A percentile compares a stretch with the other conserved stretches of the same genome.
Evolutionary conservation across 2,113 vertebrate genomes (phyloP).

Genomic region (Calonectris borealis): DNA sequence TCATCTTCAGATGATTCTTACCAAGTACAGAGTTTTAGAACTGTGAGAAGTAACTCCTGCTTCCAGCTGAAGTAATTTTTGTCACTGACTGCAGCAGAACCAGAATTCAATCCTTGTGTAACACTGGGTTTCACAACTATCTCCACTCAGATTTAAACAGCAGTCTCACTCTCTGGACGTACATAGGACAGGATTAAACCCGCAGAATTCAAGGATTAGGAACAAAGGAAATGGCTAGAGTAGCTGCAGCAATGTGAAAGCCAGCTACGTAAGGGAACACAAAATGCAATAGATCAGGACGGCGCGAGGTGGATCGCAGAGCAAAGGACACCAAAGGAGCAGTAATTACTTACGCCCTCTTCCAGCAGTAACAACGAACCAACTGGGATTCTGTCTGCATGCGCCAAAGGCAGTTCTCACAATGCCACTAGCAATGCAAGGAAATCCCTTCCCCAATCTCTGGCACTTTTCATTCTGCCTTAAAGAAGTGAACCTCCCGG

Average conservation of each 20-base stretch:
- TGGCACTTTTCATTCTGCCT: not conserved
- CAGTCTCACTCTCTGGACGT: not conserved
- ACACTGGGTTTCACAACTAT: not conserved
- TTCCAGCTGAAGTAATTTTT: not conserved
- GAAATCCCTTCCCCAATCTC: not conserved
- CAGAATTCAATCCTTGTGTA: not conserved
- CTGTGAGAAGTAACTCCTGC: not conserved
- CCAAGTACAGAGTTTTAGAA: not conserved
- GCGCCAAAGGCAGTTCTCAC: not conserved
- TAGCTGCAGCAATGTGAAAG: not conserved
- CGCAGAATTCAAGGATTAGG: not conserved
- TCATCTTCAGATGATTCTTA: not conserved
- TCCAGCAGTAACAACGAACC: not conserved
- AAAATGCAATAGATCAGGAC: not conserved
- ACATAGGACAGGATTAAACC: not conserved
- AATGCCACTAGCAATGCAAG: not conserved
- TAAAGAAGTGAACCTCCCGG: not conserved
- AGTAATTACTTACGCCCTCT: not conserved
- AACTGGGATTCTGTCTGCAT: not conserved
- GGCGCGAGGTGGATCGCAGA: not conserved
- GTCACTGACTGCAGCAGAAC: not conserved
- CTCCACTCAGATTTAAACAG: not conserved
- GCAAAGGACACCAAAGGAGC: not conserved
- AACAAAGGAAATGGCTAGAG: not conserved
- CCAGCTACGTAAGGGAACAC: not conserved